These are phyloP conservation scores for Toxotes chatareus DNA, from an alignment of 2,113 vertebrate genomes.

Conservation along the genomic window DNA sequence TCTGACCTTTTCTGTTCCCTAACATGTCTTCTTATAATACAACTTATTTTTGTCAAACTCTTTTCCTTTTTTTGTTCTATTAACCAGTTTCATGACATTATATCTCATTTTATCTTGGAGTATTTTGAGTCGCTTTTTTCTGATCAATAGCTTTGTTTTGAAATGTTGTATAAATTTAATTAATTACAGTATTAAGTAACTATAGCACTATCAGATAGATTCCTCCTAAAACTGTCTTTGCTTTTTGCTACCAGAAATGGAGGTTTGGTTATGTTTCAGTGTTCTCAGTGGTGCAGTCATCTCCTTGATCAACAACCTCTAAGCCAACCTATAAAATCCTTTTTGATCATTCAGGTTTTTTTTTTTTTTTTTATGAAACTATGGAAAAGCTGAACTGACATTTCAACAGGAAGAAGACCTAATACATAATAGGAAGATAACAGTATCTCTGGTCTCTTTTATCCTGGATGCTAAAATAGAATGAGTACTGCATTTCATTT, in stretches of 20 bases:
- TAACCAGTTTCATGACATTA: not conserved
- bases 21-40: not conserved
- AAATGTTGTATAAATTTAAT: not conserved
- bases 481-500: slow-evolving; percentile 10
- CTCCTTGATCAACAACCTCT: not conserved
- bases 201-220: not conserved
- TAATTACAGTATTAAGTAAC: not conserved
- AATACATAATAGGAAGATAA: not conserved
- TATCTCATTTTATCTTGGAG: not conserved
- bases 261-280: not conserved
- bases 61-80: not conserved
- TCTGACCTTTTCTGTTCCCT: slow-evolving; percentile 21
- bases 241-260: not conserved
- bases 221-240: not conserved
- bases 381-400: not conserved
- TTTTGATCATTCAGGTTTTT: not conserved
- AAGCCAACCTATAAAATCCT: not conserved
- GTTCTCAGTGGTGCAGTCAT: not conserved
- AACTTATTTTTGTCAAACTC: not conserved
- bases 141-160: slow-evolving; percentile 6
- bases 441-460: slow-evolving; percentile 1
- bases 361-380: too few relatives aligned
- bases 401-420: not conserved
- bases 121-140: not conserved
- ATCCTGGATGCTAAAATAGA: not conserved